Evolutionary conservation across 2,797 vertebrate genomes (phyloP), one percentile per base, ranked within the genome.

Genomic region (Gambusia yucatana): DNA sequence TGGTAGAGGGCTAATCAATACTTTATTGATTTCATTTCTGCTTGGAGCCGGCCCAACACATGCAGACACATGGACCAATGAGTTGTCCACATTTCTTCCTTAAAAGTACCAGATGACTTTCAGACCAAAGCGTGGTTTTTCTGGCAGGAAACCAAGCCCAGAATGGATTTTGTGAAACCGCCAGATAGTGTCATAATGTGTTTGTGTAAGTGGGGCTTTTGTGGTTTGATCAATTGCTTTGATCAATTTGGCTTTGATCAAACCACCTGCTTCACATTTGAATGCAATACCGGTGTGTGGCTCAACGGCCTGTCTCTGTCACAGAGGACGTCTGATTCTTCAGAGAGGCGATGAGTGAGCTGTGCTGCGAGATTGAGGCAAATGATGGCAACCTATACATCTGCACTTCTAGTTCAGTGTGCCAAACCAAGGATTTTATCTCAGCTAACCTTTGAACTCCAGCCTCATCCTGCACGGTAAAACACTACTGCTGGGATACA

Each of bases 241-340:
- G 8, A 67, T 50, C 28, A 33, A 25, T 55, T 22, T 33, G 63
- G 78, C 78, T 47, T 36, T 36, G 47, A 80, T 87, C 65, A 55
- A 50, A 69, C 59, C 73, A 75, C 17, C 30, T 25, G 6, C 33
- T 55, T 69, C 67, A 73, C 25, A 43, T 71, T 39, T 52, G 72
- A 84, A 77, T 39, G 44, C 39, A 28, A 1, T n/a, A 77, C 81
- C 73, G 39, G 3, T 41, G 50, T 44, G 73, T n/a, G 46, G 30
- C 33, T 17, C 4, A 36, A 36, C 20, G 2, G 10, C 71, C 30
- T 39, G 30, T 25, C 5, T 70, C 41, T 13, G 25, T 46, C 11
- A 28, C 41, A 25, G 67, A 39, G 14, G 36, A 44, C 14, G 36
- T 52, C 39, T 28, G 20, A 22, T 33, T 73, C 22, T 7, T 50